Evolutionary conservation across 2,888 invertebrate genomes (phyloP), one percentile per base, ranked within the genome.

Genomic region (Perizoma affinitatum): DNA sequence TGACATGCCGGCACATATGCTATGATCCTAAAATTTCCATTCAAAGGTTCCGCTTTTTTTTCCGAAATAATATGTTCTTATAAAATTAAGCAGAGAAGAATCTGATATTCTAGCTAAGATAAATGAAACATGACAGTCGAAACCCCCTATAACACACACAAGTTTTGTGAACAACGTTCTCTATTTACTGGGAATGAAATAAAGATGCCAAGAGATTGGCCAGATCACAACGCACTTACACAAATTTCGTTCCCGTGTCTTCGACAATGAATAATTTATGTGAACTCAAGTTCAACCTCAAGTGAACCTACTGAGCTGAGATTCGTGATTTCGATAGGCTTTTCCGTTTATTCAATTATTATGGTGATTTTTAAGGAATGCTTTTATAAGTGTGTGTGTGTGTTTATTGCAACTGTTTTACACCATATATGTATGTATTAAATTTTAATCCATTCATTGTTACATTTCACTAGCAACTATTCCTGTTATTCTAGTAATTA

Each of bases 151-250:
- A 82, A 81, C 79, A 75, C 78, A 82, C 22, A 84, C 84, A 82
- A 82, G 82, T 78, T 83, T 83, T 80, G 79, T 78, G 79, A 84
- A 86, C 81, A 82, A 79, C 79, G 80, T 88, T 88, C 90, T 90
- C 87, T 87, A 87, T 87, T 90, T 90, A 90, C 86, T 80, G 82
- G 70, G 82, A 86, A 88, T 87, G 84, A 88, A 90, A 90, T 89
- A 90, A 90, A 87, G 84, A 88, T 88, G 82, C 80, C 78, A n/a
- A n/a, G 80, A 87, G 86, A 89, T 89, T 87, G 89, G 83, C 80
- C 84, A 86, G 87, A 88, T 89, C 89, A 88, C 88, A 88, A 87
- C 87, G 82, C 88, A 89, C 88, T 90, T 89, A 88, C 86, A 90
- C 89, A 90, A 90, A 89, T 90, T 89, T 88, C 84, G 81, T 87